phyloP scores from a whole-genome alignment of 2,113 vertebrate species.

The Rostratula benghalensis region DNA sequence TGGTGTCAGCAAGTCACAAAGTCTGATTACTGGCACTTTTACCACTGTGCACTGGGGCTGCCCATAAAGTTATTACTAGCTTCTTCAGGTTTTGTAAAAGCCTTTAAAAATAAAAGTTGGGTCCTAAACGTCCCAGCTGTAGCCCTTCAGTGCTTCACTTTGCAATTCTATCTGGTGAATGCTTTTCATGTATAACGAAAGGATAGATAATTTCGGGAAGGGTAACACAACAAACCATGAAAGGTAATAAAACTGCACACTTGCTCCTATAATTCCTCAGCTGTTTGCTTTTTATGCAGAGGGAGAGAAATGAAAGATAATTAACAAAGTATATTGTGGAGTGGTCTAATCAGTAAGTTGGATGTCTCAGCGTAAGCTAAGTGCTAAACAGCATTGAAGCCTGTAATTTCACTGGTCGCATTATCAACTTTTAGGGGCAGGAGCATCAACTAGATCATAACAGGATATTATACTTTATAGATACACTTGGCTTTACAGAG shows the following conservation, averaged over 20 bases:
- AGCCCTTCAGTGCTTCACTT: background rate
- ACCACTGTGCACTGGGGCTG: background rate
- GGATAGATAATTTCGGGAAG: constrained; percentile 2
- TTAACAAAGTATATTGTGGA: background rate
- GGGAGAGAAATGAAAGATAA: background rate
- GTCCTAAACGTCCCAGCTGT: background rate
- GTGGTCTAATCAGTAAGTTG: background rate
- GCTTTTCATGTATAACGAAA: background rate
- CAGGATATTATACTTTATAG: background rate
- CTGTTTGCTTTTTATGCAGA: background rate
- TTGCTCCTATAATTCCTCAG: background rate
- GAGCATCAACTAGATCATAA: background rate
- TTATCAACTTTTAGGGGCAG: background rate
- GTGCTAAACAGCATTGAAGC: background rate
- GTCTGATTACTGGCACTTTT: background rate
- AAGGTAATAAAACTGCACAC: background rate
- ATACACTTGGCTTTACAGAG: background rate
- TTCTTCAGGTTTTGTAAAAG: background rate
- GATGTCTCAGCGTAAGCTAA: background rate
- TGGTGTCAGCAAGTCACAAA: background rate
- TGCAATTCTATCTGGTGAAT: background rate
- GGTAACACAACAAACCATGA: background rate
- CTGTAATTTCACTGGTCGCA: background rate
- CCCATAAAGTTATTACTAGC: background rate
- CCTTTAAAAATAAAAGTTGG: background rate